Evolutionary conservation across 92 coral and sea anemone species (phyloP), one percentile per base, ranked within the genome.

Genomic region (Palythoa caribaeorum): DNA sequence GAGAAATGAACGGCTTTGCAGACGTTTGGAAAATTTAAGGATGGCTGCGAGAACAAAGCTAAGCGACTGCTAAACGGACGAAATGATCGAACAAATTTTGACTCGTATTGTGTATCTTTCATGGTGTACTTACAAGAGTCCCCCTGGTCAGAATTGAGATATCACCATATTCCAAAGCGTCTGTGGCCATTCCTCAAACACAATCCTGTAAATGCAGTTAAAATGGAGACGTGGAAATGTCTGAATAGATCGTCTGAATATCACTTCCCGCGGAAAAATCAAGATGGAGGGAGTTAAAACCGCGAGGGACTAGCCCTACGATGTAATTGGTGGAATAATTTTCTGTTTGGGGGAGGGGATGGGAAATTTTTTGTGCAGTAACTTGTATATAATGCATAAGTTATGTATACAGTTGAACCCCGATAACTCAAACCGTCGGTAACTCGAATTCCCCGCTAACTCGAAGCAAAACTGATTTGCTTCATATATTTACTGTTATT

Each of bases 81-180:
- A 44, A 44, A 44, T 3, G 7, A 44, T 44, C 50, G 50, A 44
- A 44, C 50, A 44, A 44, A 5, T 44, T 28, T 28, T 28, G 28
- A 28, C 28, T 28, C 28, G 28, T 28, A 44, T 44, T 44, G 50
- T 8, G 2, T 44, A 44, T 44, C 50, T 28, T 28, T 28, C 28
- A 8, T 44, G 40, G 6, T 9, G 17, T 55, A 87, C 99, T 95
- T 89, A 97, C 99, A 90, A 97, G 70, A 76, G 97, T 91, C 60
- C 98, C 99, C 73, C 99, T 87, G 50, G 94, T 96, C 50, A 97
- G 96, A 60, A 97, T 94, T 17, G 95, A 84, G 47, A 97, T 92
- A 62, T 97, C 98, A 73, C 88, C 94, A 92, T 83, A 97, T 81
- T 97, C 99, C 48, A 97, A 83, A 70, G 89, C 94, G 50, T 95